Conservation (phyloP, 2,888 invertebrate species). For the Drosophila meridiana region DNA sequence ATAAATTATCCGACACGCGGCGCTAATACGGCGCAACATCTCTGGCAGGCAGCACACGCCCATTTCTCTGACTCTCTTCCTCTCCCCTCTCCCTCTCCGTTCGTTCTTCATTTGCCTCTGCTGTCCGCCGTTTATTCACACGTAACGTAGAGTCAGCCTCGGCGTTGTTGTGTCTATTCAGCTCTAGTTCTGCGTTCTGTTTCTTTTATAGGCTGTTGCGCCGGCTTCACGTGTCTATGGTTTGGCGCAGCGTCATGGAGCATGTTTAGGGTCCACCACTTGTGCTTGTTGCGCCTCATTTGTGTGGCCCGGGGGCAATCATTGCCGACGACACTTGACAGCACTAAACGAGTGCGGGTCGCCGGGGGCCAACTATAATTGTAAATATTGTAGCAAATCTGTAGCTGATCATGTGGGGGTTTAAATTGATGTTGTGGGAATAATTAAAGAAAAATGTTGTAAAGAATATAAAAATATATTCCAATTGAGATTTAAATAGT, state of each 20-base stretch:
- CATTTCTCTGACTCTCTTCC: not conserved
- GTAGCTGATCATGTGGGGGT: not conserved
- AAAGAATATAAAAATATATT: too few species aligned
- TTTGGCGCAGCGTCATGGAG: not conserved
- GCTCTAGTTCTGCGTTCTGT: slow-evolving; percentile 61
- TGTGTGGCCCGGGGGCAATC: slow-evolving; percentile 51
- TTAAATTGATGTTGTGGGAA: too few species aligned
- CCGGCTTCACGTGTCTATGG: slow-evolving; percentile 37
- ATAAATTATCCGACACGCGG: slow-evolving; percentile 79
- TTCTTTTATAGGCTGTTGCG: slow-evolving; percentile 73
- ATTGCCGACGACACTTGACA: slow-evolving; percentile 28
- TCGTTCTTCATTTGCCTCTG: not conserved
- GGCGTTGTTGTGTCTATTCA: slow-evolving; percentile 23
- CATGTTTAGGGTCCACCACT: slow-evolving; percentile 57
- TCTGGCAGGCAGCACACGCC: slow-evolving; percentile 41
- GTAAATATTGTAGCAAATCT: not conserved
- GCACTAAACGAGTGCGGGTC: slow-evolving; percentile 10
- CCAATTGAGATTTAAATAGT: too few species aligned
- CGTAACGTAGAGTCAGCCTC: slow-evolving; percentile 39
- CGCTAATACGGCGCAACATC: slow-evolving; percentile 79
- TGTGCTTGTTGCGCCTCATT: slow-evolving; percentile 69
- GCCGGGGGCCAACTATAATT: not conserved
- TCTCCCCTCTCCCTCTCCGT: not conserved
- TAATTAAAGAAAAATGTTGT: too few species aligned
- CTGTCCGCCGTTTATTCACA: slow-evolving; percentile 53